Evolutionary conservation across 2,113 vertebrate genomes (phyloP), one percentile per base, ranked within the genome.

Genomic region (Zosterops lateralis): DNA sequence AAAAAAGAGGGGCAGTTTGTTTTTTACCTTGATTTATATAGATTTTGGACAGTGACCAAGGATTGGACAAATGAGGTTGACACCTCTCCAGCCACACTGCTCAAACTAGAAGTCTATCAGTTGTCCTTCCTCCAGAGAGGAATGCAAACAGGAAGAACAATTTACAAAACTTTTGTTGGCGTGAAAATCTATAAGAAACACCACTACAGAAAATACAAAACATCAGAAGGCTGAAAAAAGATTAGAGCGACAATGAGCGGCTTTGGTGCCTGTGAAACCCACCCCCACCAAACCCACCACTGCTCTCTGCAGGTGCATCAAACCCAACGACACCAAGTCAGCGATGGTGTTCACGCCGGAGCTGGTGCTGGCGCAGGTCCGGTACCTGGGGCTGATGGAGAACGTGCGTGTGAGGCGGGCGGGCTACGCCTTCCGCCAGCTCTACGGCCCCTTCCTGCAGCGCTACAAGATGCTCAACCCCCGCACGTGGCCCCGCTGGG

Each of bases 341-440:
- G 84, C 62, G 1, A 90, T 90, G 42, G 68, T 90, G 42, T 98
- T 98, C 96, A 96, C 88, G 3, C 94, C 95, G 1, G 93, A 85
- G 45, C 91, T 98, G 93, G 98, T 98, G 68, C 96, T 92, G 47
- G 73, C 51, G 0, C 98, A 98, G 94, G 36, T 74, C 7, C 97
- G 91, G 22, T 98, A 98, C 95, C 96, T 98, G 81, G 98, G 98
- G 19, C 96, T 98, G 89, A 47, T 98, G 90, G 98, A 98, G 96
- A 98, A 98, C 0, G 97, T 98, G 58, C 91, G 97, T 36, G 98
- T 98, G 54, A 93, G 98, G 5, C 94, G 98, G 26, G 98, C 98
- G 0, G 98, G 98, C 48, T 98, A 98, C 6, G 98, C 98, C 83
- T 96, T 96, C 93, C 97, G 98, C 45, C 98, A 98, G 95, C 67